These are phyloP conservation scores for Drosophila burlai DNA, from an alignment of 1,140 invertebrate genomes.

Conservation along the genomic window DNA sequence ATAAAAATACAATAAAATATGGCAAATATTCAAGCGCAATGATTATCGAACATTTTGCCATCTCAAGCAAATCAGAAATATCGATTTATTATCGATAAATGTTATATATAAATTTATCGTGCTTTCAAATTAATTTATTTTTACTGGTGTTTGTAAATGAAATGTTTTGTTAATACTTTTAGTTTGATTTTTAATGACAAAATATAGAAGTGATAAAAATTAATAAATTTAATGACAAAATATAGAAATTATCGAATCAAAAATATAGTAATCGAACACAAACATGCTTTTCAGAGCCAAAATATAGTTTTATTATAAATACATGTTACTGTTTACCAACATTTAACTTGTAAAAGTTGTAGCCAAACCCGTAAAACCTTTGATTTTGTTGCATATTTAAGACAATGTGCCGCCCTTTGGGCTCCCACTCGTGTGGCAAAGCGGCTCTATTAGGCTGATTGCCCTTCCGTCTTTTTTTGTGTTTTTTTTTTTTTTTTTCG, in stretches of 20 bases:
- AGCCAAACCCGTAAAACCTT: background rate
- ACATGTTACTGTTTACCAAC: background rate
- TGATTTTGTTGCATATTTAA: constrained; percentile 2
- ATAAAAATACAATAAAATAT: background rate
- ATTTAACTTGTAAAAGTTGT: background rate
- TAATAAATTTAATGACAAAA: too few species aligned
- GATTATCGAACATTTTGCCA: background rate
- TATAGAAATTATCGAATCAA: too few species aligned
- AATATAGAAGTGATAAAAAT: too few species aligned
- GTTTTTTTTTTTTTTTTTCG: background rate
- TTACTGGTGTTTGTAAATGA: too few species aligned
- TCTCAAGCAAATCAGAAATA: background rate
- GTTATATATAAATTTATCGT: too few species aligned
- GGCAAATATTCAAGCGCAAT: background rate
- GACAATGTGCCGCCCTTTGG: constrained; percentile 1
- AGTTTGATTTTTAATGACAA: too few species aligned
- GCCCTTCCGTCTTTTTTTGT: constrained; percentile 40
- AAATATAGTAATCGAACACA: too few species aligned
- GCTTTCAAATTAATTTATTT: background rate
- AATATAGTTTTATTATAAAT: too few species aligned
- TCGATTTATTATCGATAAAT: background rate
- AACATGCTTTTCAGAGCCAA: too few species aligned
- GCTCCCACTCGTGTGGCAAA: constrained; percentile 7
- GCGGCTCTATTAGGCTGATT: constrained; percentile 53
- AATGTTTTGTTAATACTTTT: too few species aligned